Percentiles rank a stretch among this genome's conserved stretches.
Conservation (phyloP, 2,797 vertebrate species). For the Dallia pectoralis region DNA sequence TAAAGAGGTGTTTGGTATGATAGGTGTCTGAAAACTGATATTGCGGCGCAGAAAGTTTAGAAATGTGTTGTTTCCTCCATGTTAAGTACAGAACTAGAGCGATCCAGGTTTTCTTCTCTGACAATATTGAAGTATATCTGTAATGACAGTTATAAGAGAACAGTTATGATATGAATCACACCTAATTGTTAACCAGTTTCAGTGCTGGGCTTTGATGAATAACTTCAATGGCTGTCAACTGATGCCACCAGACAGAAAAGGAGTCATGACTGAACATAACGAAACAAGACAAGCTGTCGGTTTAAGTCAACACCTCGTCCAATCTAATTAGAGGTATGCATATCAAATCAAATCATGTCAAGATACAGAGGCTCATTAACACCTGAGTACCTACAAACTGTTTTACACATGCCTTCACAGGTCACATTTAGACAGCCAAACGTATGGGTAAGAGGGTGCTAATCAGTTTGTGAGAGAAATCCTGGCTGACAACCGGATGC, state of each 20-base stretch:
- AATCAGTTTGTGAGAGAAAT: slow-evolving; percentile 19
- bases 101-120: no score
- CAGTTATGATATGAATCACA: slow-evolving; percentile 3
- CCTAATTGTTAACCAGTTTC: not conserved
- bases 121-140: not conserved
- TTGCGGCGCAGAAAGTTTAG: not conserved
- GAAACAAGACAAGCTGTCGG: slow-evolving; percentile 9
- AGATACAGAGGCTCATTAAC: not conserved
- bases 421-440: slow-evolving; percentile 7
- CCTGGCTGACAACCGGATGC: not conserved
- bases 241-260: not conserved
- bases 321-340: not conserved
- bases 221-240: not conserved
- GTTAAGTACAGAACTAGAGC: not conserved
- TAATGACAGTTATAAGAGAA: not conserved
- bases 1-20: not conserved
- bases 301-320: not conserved
- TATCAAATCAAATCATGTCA: not conserved
- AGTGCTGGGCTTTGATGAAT: not conserved
- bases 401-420: slow-evolving; percentile 5
- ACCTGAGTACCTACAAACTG: not conserved
- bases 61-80: not conserved
- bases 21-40: not conserved
- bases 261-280: slow-evolving; percentile 16
- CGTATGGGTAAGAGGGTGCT: slow-evolving; percentile 1